Evolutionary conservation across 1,140 invertebrate genomes (phyloP).

Genomic region (Saccostrea cuccullata): DNA sequence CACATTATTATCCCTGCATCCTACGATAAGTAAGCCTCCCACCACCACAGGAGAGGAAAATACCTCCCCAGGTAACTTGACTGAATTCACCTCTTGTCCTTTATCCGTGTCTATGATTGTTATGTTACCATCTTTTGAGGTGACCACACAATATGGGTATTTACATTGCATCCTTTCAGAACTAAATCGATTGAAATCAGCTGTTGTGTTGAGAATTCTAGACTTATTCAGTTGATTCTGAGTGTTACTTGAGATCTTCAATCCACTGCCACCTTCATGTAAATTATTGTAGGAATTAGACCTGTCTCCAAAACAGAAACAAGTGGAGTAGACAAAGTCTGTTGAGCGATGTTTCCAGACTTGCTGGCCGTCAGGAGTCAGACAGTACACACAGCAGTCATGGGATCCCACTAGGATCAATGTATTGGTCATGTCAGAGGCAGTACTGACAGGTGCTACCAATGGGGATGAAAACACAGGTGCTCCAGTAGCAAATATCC

Average conservation of each 20-base stretch:
- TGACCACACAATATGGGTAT: constrained; percentile 75
- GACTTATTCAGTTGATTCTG: not conserved
- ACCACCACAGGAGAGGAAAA: constrained; percentile 85
- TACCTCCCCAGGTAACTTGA: constrained; percentile 82
- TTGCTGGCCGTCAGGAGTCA: constrained; percentile 75
- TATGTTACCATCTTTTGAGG: constrained; percentile 75
- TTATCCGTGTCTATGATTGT: constrained; percentile 80
- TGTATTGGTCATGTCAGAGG: constrained; percentile 49
- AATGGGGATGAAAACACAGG: constrained; percentile 85
- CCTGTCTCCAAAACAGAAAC: constrained; percentile 73
- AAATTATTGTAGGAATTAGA: not conserved
- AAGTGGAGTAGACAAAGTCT: constrained; percentile 83
- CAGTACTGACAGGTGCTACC: constrained; percentile 59
- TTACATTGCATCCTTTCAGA: not conserved
- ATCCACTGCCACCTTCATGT: not conserved
- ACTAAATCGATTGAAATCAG: too few relatives aligned
- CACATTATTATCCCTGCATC: constrained; percentile 86
- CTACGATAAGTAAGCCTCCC: constrained; percentile 82
- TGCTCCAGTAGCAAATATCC: constrained; percentile 81
- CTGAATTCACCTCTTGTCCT: constrained; percentile 79
- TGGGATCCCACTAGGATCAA: constrained; percentile 83
- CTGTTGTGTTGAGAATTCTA: not conserved
- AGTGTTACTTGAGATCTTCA: not conserved
- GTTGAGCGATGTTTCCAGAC: constrained; percentile 75
- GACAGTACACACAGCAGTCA: constrained; percentile 82